Percentiles rank a stretch among this genome's conserved stretches.
Evolutionary conservation across 2,888 invertebrate genomes (phyloP).

Genomic region (Iphiclides podalirius): DNA sequence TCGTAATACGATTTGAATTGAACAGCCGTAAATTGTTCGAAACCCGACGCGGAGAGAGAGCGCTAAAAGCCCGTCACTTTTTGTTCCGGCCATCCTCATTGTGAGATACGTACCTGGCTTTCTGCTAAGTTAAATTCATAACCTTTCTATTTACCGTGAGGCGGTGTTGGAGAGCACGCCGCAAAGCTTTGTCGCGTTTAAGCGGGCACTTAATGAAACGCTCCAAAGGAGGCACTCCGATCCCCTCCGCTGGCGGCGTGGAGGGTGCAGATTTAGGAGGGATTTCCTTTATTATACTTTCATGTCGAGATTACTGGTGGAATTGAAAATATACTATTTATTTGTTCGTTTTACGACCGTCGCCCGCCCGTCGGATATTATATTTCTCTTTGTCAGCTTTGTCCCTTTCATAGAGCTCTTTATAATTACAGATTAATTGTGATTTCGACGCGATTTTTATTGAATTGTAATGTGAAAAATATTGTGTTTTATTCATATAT

Average conservation of each 20-base stretch:
- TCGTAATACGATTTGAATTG: no score
- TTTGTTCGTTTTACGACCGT: conserved; percentile 23
- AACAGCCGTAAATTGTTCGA: no score
- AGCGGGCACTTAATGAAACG: conserved; percentile 63
- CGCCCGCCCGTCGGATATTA: neutral
- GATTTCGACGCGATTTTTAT: no score
- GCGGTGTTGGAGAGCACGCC: conserved; percentile 32
- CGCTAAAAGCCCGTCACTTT: conserved; percentile 7
- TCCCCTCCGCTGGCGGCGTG: conserved; percentile 44
- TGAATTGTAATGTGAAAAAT: no score
- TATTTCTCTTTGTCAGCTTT: neutral
- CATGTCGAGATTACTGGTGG: conserved; percentile 39
- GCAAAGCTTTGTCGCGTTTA: conserved; percentile 52
- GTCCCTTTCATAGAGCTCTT: no score
- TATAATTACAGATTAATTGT: no score
- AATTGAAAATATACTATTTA: conserved; percentile 26
- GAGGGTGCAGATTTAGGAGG: conserved; percentile 50
- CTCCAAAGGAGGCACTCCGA: conserved; percentile 47
- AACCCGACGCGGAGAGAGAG: conserved; percentile 5
- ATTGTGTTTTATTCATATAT: no score
- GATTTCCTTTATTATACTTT: conserved; percentile 54
- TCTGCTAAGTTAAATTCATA: conserved; percentile 35
- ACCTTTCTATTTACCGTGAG: conserved; percentile 32
- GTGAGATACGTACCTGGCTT: conserved; percentile 21
- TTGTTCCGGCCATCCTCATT: conserved; percentile 14